Base-by-base conservation (phyloP, 2,113 vertebrate genomes). In the Chrysochloris asiatica region DNA sequence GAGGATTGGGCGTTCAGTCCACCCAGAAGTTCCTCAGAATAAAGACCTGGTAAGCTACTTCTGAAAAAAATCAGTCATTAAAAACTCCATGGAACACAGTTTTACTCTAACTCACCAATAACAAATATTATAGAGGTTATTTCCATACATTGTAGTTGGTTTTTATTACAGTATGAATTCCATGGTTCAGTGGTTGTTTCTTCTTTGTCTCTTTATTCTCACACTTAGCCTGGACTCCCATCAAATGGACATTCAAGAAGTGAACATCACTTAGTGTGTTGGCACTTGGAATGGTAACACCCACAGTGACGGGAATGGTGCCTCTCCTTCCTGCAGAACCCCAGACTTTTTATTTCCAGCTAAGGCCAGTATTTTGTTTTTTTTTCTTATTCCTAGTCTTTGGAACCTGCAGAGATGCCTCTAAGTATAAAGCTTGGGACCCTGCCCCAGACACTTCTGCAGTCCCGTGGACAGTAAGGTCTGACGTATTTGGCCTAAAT, bases 401-500 rank as follows among this genome's bases (percentile, higher is more conserved):
- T 21, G 1, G 52, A 85, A 71, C 4, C 21, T 63, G 17, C 48
- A 47, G 3, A 85, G 26, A 14, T 26, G 3, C 24, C 30, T 82
- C 41, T 8, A 1, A 67, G 50, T 22, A 26, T 36, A 61, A 41
- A 81, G 12, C 41, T 45, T 72, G 8, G 17, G 21, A 28, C 21
- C 83, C n/a, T 59, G n/a, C 28, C n/a, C 26, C 4, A 38, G 73
- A 52, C 50, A 52, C 50, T 54, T 54, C 52, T 54, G 52, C 52
- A 14, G n/a, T n/a, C n/a, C n/a, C n/a, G n/a, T n/a, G n/a, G n/a
- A n/a, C n/a, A n/a, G n/a, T n/a, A n/a, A n/a, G 52, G 13, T 54
- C 52, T 11, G 7, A 4, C 21, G 22, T 13, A 6, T 45, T n/a
- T 11, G 26, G 17, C 63, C 63, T 22, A 11, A 0, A 0, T 0